Conservation (phyloP, 2,797 vertebrate genomes). For the Eulemur rubriventer region DNA sequence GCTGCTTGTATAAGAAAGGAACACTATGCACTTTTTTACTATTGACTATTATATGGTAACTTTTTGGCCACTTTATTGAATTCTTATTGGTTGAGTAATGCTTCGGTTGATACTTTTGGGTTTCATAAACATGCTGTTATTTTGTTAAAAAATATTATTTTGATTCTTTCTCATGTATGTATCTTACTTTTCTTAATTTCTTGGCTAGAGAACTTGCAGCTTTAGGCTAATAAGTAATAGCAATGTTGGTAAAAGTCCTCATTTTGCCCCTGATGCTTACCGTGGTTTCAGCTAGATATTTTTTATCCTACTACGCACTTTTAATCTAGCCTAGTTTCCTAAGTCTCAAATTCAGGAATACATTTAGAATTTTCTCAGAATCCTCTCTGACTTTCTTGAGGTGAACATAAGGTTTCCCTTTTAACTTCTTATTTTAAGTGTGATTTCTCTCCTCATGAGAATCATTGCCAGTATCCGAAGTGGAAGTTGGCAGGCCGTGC, state of each 20-base stretch:
- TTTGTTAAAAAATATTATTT: not conserved
- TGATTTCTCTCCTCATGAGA: not conserved
- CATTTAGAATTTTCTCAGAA: not conserved
- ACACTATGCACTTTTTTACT: not conserved
- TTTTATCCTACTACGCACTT: not conserved
- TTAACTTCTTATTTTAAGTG: not conserved
- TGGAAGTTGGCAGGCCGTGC: not conserved
- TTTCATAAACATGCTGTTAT: not conserved
- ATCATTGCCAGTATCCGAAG: not conserved
- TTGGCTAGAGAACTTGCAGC: not conserved
- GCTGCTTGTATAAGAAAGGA: not conserved
- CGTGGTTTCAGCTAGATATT: not conserved
- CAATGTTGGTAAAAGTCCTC: not conserved
- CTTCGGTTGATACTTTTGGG: not conserved
- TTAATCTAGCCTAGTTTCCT: not conserved
- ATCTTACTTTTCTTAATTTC: not conserved
- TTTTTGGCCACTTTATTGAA: not conserved
- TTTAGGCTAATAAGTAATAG: not conserved
- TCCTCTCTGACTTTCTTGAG: not conserved
- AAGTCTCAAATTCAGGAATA: not conserved
- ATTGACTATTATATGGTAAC: not conserved
- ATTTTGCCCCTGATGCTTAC: not conserved
- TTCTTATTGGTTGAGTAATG: not conserved
- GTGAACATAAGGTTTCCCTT: not conserved
- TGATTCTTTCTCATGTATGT: not conserved